Evolutionary conservation across 35 echinoderm and acorn worm species (phyloP).

Genomic region (Stichopus chloronotus): DNA sequence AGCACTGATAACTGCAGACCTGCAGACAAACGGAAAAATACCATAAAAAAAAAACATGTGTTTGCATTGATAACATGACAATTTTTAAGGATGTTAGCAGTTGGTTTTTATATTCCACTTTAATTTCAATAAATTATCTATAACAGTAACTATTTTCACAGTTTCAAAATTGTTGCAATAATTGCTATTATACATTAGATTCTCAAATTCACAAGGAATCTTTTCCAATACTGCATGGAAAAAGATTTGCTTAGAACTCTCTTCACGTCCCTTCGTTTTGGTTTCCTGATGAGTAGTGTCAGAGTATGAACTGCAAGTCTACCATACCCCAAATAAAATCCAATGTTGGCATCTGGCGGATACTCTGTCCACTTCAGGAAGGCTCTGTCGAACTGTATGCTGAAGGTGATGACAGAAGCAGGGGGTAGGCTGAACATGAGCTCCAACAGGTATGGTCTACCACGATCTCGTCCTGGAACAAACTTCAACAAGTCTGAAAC

Average conservation of each 20-base stretch:
- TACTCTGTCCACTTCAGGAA: constrained; percentile 96
- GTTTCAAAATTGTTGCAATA: no score
- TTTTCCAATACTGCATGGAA: no score
- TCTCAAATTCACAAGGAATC: no score
- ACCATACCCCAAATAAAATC: constrained; percentile 83
- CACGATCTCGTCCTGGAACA: constrained; percentile 76
- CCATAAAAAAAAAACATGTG: neutral
- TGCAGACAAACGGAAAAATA: constrained; percentile 1
- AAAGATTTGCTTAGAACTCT: no score
- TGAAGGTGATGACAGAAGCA: constrained; percentile 75
- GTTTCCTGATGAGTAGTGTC: neutral
- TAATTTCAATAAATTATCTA: no score
- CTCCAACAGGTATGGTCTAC: constrained; percentile 80
- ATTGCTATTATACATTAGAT: no score
- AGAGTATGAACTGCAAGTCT: neutral
- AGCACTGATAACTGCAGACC: constrained; percentile 85
- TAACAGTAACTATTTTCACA: no score
- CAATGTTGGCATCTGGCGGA: constrained; percentile 95
- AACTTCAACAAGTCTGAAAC: constrained; percentile 76
- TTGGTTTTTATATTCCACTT: no score
- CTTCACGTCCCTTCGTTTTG: no score
- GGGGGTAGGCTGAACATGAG: constrained; percentile 82
- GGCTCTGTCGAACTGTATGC: constrained; percentile 89
- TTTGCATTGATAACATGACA: no score
- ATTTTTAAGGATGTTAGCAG: no score